These are phyloP conservation scores for Oophaga pumilio DNA, from an alignment of 2,113 vertebrate species.

Conservation along the genomic window DNA sequence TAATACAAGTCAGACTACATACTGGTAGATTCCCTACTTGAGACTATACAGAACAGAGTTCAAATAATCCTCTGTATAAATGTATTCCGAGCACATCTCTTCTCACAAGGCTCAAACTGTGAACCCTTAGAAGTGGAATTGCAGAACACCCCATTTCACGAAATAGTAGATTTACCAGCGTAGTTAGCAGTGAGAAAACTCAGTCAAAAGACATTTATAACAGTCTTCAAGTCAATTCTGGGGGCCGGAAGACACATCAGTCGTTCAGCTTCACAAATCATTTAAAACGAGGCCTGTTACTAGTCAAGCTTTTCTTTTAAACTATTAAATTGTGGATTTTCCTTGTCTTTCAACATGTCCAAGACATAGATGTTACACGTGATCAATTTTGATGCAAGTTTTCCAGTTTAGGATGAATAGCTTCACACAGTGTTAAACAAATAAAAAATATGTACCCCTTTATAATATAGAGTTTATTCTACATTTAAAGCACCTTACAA, in stretches of 20 bases:
- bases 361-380: background rate
- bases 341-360: background rate
- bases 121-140: conserved; percentile 39
- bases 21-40: too few relatives aligned
- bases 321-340: background rate
- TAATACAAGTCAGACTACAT: background rate
- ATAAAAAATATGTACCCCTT: background rate
- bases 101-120: conserved; percentile 9
- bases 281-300: background rate
- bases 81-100: conserved; percentile 35
- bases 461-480: too few relatives aligned
- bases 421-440: background rate
- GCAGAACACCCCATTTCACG: conserved; percentile 13
- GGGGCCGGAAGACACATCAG: background rate
- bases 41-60: background rate
- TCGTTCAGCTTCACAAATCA: background rate
- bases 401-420: background rate
- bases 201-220: conserved; percentile 16
- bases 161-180: conserved; percentile 23
- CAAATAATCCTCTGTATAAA: background rate
- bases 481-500: too few relatives aligned
- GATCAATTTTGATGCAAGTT: background rate
- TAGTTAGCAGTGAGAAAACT: conserved; percentile 14
- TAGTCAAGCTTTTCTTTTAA: background rate
- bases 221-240: background rate